A percentile compares a stretch with the other conserved stretches of the same genome.
Evolutionary conservation across 2,113 vertebrate genomes (phyloP).

Genomic region (Trematocara macrostoma): DNA sequence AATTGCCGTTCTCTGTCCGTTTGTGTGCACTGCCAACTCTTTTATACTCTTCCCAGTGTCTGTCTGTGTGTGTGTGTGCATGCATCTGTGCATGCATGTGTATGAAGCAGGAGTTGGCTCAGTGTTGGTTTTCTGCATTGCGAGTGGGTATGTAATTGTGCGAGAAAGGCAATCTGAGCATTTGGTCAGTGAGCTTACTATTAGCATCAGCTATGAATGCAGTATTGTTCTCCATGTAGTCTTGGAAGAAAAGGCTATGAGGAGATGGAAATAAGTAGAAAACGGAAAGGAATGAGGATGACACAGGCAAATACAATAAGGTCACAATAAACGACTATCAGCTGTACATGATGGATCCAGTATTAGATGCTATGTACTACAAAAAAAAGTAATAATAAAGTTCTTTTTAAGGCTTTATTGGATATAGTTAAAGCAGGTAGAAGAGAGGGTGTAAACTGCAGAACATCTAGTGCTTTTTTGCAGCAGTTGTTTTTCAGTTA

Average conservation of each 20-base stretch:
- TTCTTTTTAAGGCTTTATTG: not conserved
- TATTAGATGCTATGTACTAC: not conserved
- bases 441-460: not conserved
- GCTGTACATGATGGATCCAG: not conserved
- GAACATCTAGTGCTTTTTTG: not conserved
- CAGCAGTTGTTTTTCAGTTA: not conserved
- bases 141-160: not conserved
- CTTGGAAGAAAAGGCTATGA: not conserved
- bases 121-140: not conserved
- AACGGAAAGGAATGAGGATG: not conserved
- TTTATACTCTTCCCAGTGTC: not conserved
- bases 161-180: not conserved
- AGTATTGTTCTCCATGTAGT: not conserved
- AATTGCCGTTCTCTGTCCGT: not conserved
- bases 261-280: not conserved
- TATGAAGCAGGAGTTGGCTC: not conserved
- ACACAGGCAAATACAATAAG: not conserved
- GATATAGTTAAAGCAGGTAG: not conserved
- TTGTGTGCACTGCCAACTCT: not conserved
- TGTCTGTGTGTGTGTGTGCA: not conserved
- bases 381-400: not conserved
- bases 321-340: not conserved
- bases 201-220: constrained; percentile 1
- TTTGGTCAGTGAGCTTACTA: not conserved
- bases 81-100: not conserved